Evolutionary conservation across 2,113 vertebrate genomes (phyloP).

Genomic region (Machaerirhynchus nigripectus): DNA sequence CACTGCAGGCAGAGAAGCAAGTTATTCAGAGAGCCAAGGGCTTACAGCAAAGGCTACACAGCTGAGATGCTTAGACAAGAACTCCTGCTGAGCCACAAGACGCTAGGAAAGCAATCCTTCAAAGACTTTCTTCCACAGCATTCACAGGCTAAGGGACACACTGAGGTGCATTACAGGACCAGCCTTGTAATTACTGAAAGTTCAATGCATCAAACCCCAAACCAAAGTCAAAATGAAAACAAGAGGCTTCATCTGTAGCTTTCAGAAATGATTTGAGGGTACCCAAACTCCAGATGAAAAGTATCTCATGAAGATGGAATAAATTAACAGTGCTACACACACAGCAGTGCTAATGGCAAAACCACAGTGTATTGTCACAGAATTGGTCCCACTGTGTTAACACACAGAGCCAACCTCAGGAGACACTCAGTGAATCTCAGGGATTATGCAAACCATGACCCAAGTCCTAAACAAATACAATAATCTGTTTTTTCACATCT

Average conservation of each 20-base stretch:
- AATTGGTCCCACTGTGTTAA: background rate
- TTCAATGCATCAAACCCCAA: background rate
- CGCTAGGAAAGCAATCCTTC: background rate
- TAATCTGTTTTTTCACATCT: background rate
- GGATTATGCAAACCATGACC: background rate
- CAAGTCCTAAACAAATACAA: background rate
- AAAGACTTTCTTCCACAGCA: background rate
- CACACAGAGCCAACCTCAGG: rapidly evolving
- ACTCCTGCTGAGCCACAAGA: background rate
- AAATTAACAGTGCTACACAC: background rate
- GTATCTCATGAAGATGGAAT: background rate
- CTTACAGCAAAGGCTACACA: background rate
- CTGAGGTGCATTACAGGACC: background rate
- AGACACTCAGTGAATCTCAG: background rate
- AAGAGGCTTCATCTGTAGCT: background rate
- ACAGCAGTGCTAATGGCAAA: background rate
- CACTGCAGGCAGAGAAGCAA: background rate
- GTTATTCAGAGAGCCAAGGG: background rate
- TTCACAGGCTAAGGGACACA: background rate
- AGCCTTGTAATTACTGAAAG: background rate
- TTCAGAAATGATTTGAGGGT: background rate
- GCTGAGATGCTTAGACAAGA: background rate
- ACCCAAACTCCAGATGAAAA: background rate
- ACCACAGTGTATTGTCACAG: background rate
- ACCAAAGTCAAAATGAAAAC: background rate